Percentiles rank a stretch among this genome's conserved stretches.
These are phyloP conservation scores for Jordanella pulchra DNA, from an alignment of 2,797 vertebrate genomes.

Conservation along the genomic window DNA sequence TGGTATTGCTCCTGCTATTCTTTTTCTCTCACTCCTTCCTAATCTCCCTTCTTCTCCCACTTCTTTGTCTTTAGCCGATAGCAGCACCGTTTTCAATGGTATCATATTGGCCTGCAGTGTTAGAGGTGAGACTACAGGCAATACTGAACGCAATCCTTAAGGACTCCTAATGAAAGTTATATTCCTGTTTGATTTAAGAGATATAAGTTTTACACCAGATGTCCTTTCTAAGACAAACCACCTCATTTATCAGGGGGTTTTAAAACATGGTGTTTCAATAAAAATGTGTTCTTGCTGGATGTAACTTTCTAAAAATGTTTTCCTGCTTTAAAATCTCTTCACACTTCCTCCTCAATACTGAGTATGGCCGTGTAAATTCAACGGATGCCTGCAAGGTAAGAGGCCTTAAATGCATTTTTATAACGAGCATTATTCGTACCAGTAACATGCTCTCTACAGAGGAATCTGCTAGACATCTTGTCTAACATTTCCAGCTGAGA, in stretches of 20 bases:
- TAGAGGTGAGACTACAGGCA: too few relatives aligned
- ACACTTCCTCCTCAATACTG: not conserved
- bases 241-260: too few relatives aligned
- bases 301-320: too few relatives aligned
- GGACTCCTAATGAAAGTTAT: too few relatives aligned
- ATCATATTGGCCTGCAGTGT: too few relatives aligned
- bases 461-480: not conserved
- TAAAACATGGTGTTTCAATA: too few relatives aligned
- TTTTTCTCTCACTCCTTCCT: not conserved
- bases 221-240: too few relatives aligned
- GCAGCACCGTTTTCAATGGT: not conserved
- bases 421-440: not conserved
- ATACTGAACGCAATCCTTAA: too few relatives aligned
- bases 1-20: not conserved
- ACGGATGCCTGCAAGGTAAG: not conserved
- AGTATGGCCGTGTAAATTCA: not conserved
- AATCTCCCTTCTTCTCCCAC: not conserved
- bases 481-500: not conserved
- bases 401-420: not conserved
- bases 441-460: not conserved
- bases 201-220: too few relatives aligned
- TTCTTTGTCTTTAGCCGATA: not conserved
- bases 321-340: too few relatives aligned
- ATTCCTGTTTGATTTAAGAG: too few relatives aligned
- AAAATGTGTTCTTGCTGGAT: too few relatives aligned